Conservation (phyloP, 2,113 vertebrate species). For the Lathamus discolor region DNA sequence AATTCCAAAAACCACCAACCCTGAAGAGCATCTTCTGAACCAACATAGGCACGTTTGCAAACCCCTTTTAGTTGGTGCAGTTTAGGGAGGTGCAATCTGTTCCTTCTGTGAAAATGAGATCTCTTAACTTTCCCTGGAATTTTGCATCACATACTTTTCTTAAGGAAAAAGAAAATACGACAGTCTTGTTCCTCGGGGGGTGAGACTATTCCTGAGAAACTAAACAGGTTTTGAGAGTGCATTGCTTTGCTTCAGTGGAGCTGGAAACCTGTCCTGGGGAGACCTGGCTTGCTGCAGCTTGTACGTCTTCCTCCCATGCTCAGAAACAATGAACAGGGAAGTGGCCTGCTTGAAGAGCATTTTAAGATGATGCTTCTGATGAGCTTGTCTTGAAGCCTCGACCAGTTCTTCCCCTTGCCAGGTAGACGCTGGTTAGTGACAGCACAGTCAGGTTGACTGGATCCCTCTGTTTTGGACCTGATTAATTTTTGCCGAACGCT, state of each 20-base stretch:
- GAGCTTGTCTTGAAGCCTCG: neutral
- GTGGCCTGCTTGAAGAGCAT: neutral
- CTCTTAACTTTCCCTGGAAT: neutral
- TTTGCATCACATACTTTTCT: neutral
- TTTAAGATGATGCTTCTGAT: neutral
- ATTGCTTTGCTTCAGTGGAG: neutral
- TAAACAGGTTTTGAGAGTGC: neutral
- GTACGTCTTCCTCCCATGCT: neutral
- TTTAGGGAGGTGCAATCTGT: neutral
- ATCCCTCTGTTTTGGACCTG: neutral
- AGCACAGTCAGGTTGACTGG: neutral
- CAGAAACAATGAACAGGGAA: neutral
- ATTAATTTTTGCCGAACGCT: neutral
- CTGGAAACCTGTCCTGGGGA: neutral
- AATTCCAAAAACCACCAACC: neutral
- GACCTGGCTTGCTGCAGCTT: neutral
- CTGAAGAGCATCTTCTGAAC: neutral
- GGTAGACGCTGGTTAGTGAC: neutral
- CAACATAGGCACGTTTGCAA: neutral
- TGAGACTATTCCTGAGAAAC: neutral
- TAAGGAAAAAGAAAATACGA: neutral
- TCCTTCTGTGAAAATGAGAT: neutral
- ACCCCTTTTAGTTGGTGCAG: neutral
- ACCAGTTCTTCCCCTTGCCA: neutral
- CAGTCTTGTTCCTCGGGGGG: neutral